Percentiles rank a stretch among this genome's conserved stretches.
These are phyloP conservation scores for Xanthorhoe spadicearia DNA, from an alignment of 2,888 invertebrate genomes.

Conservation along the genomic window DNA sequence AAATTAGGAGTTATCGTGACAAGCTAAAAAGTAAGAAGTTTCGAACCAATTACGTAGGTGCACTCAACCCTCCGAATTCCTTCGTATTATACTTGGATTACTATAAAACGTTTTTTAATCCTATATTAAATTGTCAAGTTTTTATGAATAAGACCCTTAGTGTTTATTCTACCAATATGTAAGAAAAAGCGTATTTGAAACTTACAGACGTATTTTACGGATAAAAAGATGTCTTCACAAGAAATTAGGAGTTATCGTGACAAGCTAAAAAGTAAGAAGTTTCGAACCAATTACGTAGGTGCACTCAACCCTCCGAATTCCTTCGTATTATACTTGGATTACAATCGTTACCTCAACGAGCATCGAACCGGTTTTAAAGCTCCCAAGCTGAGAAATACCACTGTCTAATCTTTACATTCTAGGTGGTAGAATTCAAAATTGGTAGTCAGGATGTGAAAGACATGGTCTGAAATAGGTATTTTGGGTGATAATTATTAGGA, in stretches of 20 bases:
- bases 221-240: neutral
- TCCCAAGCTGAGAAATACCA: slow-evolving; percentile 43
- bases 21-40: slow-evolving; percentile 45
- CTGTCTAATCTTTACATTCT: slow-evolving; percentile 38
- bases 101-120: too few species aligned
- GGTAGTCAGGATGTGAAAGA: slow-evolving; percentile 27
- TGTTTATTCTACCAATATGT: too few species aligned
- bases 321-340: slow-evolving; percentile 59
- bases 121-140: too few species aligned
- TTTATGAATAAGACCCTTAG: too few species aligned
- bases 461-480: slow-evolving; percentile 32
- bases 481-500: slow-evolving; percentile 34
- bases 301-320: slow-evolving; percentile 61
- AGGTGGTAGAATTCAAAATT: slow-evolving; percentile 27
- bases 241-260: slow-evolving; percentile 33
- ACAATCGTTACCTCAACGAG: slow-evolving; percentile 74
- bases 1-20: slow-evolving; percentile 33
- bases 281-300: slow-evolving; percentile 54
- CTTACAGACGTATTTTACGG: too few species aligned
- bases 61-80: slow-evolving; percentile 62
- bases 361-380: slow-evolving; percentile 64
- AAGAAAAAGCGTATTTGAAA: too few species aligned
- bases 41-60: slow-evolving; percentile 54
- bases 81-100: slow-evolving; percentile 56
- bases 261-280: slow-evolving; percentile 45